Base-by-base conservation (phyloP, 2,113 vertebrate genomes). In the Chinchilla lanigera region DNA sequence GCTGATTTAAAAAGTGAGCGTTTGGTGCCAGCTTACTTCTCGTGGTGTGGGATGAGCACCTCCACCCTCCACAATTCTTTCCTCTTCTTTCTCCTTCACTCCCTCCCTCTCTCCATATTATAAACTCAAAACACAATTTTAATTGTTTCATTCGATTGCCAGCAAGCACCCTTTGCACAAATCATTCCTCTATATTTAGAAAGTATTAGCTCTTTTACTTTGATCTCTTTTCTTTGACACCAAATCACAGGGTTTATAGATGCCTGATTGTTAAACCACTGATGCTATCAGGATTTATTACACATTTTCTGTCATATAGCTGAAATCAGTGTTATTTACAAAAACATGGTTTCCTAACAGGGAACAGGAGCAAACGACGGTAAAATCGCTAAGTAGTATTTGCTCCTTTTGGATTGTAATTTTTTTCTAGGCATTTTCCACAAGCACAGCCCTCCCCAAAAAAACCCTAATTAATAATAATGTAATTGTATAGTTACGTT, bases 291-390 rank as follows among this genome's bases (percentile, higher is more conserved):
- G 77, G 33, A 38, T 95, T 92, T 47, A 86, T 77, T 63, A 28
- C 54, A 7, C 61, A 50, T 65, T 85, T 94, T 88, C 67, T 88
- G 44, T 13, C 35, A 63, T 44, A 73, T 56, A 16, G 14, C 11
- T 94, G 38, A 80, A 92, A 58, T 84, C 38, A 61, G n/a, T 69
- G 77, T 94, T 83, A 24, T 87, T 84, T 91, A 7, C 26, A 90
- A 84, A 90, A 63, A n/a, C 26, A 28, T 78, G 10, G 9, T 86
- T 88, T 47, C 5, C 28, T 35, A 93, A 61, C 60, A 41, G 28
- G 19, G 19, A 87, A 47, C 44, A 22, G 8, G 33, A 52, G 75
- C 60, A 65, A 54, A 93, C 1, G 8, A 35, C n/a, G 12, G 22
- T 65, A 73, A 60, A 20, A 95, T 83, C 24, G 7, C 41, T 77